These are phyloP conservation scores for Dicyrtomina minuta DNA, from an alignment of 2,888 invertebrate species.

Conservation along the genomic window DNA sequence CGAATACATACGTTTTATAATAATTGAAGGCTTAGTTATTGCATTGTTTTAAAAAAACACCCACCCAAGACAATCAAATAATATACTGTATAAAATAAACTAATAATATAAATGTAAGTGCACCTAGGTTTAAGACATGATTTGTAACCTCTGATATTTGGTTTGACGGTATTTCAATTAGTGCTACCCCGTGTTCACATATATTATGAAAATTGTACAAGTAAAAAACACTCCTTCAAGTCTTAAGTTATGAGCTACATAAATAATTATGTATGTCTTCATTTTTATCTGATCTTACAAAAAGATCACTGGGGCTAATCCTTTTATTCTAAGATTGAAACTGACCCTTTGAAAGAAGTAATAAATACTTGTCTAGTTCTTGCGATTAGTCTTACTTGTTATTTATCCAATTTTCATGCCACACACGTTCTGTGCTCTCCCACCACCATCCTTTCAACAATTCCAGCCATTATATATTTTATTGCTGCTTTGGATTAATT, in stretches of 20 bases:
- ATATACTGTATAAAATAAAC: too few relatives aligned
- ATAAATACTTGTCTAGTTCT: constrained; percentile 11
- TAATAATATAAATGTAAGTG: too few relatives aligned
- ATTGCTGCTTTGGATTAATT: too few relatives aligned
- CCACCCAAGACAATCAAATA: too few relatives aligned
- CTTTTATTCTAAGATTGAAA: not conserved
- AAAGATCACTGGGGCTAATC: constrained; percentile 18
- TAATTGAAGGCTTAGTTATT: too few relatives aligned
- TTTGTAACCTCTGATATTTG: not conserved
- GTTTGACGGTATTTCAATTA: not conserved
- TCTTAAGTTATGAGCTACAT: not conserved
- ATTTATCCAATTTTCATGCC: not conserved
- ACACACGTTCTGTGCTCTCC: not conserved
- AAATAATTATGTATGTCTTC: constrained; percentile 25
- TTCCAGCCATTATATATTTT: too few relatives aligned
- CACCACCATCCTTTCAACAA: too few relatives aligned
- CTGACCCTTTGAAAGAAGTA: constrained; percentile 7
- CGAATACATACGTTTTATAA: too few relatives aligned
- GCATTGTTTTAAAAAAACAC: too few relatives aligned
- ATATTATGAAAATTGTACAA: not conserved
- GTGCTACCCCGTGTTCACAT: not conserved
- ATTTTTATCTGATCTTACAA: constrained; percentile 20
- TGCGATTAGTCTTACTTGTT: not conserved
- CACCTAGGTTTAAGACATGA: not conserved
- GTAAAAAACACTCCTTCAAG: not conserved